Evolutionary conservation across 2,888 invertebrate species (phyloP), one percentile per base, ranked within the genome.

Genomic region (Eupelmus urozonus): DNA sequence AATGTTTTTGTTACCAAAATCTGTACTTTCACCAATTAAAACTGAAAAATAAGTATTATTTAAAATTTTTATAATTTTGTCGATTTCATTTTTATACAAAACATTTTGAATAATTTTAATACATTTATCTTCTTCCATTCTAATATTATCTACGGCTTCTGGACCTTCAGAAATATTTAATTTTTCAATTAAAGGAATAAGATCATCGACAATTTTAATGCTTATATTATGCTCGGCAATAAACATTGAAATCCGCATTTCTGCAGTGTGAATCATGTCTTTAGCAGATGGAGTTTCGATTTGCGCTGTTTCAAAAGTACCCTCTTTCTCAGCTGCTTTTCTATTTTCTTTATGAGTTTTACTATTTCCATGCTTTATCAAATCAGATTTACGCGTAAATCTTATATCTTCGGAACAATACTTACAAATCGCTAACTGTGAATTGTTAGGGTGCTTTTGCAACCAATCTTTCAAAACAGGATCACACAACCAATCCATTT

Each of bases 21-120:
- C 66, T 3, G 53, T 53, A 20, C 66, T 51, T 53, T 51, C 66
- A 25, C 53, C 51, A 16, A 66, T 20, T 66, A 66, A 53, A 53
- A 66, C 40, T 42, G 62, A 72, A 45, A 42, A 53, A 45, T 34
- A 75, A 53, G 49, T 75, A 67, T 45, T 59, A 74, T 59, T 49
- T 60, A 59, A 59, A 45, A 60, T 51, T 11, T n/a, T 9, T 11
- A 23, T 34, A 16, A 70, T n/a, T 57, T 70, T 42, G 3, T n/a
- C 2, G 42, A 70, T 42, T 57, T 20, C 59, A 53, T 29, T 7
- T 3, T 53, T 20, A 34, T 62, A 62, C 49, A 63, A 53, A 34
- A 66, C 27, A 53, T 51, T 66, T 20, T 34, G 51, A 27, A 66
- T 53, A 9, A 66, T 29, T 7, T 18, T n/a, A 4, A n/a, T 18